Conservation (phyloP, 2,113 vertebrate species). For the Malurus cyaneus region DNA sequence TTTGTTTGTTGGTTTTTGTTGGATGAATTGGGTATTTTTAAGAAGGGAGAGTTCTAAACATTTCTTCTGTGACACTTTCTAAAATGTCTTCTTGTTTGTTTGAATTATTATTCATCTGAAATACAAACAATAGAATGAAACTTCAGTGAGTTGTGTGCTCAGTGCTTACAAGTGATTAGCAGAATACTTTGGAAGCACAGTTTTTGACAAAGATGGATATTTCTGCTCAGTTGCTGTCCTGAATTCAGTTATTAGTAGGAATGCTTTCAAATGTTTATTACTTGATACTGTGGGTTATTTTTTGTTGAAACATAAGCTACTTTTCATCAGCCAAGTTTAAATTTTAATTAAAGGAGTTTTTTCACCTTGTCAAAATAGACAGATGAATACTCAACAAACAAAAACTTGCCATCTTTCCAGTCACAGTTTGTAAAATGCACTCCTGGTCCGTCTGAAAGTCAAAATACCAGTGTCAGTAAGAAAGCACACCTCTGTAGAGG, state of each 20-base stretch:
- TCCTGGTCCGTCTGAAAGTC: neutral
- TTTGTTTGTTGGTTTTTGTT: neutral
- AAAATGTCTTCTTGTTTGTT: neutral
- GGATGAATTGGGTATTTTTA: neutral
- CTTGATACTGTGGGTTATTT: neutral
- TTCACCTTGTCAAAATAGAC: slow-evolving; percentile 6
- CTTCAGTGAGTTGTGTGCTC: neutral
- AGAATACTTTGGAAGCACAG: neutral
- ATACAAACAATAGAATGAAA: neutral
- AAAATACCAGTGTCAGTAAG: neutral
- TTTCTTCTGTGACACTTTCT: neutral
- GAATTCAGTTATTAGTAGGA: neutral
- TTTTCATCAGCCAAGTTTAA: neutral
- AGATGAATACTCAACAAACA: neutral
- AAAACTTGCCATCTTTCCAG: neutral
- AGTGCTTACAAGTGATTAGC: neutral
- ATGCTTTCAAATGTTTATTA: neutral
- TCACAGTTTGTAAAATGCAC: neutral
- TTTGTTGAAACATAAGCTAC: neutral
- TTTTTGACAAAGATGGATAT: neutral
- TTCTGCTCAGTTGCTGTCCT: neutral
- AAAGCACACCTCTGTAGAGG: neutral
- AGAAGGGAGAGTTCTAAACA: neutral
- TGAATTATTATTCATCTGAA: neutral
- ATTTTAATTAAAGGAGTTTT: slow-evolving; percentile 1